Evolutionary conservation across 2,888 invertebrate genomes (phyloP), one percentile per base, ranked within the genome.

Genomic region (Meghimatium bilineatum): DNA sequence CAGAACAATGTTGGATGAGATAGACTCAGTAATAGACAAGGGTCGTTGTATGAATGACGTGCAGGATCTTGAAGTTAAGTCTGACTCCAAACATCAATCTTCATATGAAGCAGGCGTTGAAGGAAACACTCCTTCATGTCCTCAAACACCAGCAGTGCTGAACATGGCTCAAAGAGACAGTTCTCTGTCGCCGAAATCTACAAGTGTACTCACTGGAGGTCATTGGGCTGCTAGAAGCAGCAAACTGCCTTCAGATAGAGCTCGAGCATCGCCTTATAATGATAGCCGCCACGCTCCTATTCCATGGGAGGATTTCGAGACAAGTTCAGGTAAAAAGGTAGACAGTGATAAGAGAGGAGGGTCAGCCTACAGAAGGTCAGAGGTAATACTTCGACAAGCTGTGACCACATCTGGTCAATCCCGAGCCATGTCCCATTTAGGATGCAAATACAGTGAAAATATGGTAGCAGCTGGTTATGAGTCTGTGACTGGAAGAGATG

Each of bases 401-500:
- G 6, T 17, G 20, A 23, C 63, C 26, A 63, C 56, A 29, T 44
- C 20, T 10, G 69, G 44, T 20, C 38, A 81, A 32, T n/a, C 49
- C 23, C 38, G 75, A 71, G 81, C 81, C 0, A 66, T 75, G 23
- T 81, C 81, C 0, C 81, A 81, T n/a, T 10, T 66, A 36, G 81
- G 44, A 3, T 75, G 80, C 44, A 36, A 36, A 26, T 60, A 49
- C 29, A 71, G 76, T 17, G 44, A 75, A 26, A 69, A 66, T 12
- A 67, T 84, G 8, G 69, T 69, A 0, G 82, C 81, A 32, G 78
- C 85, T 0, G 72, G 83, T 26, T 79, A 79, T 67, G 85, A 82
- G 66, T 81, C 84, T 5, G 44, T 85, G 78, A 81, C 81, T 60
- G 85, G 81, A 38, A 63, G 79, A 12, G 60, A 79, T 32, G 77